Conservation (phyloP, 2,797 vertebrate species). For the Lepilemur ruficaudatus region DNA sequence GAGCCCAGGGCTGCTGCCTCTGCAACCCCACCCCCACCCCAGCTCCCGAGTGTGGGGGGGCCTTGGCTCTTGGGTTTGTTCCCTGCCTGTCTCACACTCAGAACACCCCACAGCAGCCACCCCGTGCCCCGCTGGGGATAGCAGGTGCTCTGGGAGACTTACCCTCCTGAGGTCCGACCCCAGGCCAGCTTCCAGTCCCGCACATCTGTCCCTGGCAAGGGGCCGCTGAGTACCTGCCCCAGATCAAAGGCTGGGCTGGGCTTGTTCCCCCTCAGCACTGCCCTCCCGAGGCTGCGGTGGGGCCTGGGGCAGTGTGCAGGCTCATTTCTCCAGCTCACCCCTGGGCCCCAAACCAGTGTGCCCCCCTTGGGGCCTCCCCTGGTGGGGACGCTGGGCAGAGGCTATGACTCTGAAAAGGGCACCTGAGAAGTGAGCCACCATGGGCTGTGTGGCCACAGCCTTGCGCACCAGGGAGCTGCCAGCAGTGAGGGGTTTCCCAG, state of each 20-base stretch:
- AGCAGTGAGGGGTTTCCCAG: not conserved
- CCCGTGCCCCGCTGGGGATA: not conserved
- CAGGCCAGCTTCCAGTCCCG: not conserved
- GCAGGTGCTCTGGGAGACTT: not conserved
- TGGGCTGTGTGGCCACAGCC: not conserved
- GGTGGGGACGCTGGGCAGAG: not conserved
- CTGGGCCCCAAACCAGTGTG: too few species aligned
- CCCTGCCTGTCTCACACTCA: not conserved
- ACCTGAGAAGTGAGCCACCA: not conserved
- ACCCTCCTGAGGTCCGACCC: not conserved
- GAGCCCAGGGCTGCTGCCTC: not conserved
- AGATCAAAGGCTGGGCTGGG: too few species aligned
- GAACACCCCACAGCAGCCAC: not conserved
- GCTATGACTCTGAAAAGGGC: not conserved
- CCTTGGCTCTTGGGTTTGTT: not conserved
- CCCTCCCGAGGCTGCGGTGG: not conserved
- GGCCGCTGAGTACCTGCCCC: too few species aligned
- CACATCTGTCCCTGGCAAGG: too few species aligned
- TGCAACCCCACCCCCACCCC: fast-evolving
- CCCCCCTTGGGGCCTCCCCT: not conserved
- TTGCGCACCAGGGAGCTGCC: not conserved
- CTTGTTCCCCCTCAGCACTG: not conserved
- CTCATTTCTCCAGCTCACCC: not conserved
- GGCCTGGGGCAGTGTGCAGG: not conserved
- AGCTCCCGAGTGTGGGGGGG: not conserved